A percentile compares a stretch with the other conserved stretches of the same genome.
Conservation (phyloP, 2,888 invertebrate genomes). For the Himalopsyche japonica region DNA sequence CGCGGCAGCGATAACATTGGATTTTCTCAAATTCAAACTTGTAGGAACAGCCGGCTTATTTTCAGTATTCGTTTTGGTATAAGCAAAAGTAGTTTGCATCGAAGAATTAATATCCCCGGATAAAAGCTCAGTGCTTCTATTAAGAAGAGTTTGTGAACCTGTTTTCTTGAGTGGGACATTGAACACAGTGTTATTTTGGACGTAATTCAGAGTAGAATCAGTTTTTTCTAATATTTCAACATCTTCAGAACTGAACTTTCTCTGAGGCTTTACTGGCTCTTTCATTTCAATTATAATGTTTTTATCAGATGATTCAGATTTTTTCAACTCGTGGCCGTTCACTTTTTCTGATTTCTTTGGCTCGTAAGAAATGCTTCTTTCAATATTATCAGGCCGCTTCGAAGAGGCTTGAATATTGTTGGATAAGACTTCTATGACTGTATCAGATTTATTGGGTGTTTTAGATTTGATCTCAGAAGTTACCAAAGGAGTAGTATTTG, state of each 20-base stretch:
- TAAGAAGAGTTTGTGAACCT: constrained; percentile 33
- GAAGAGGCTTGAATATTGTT: not conserved
- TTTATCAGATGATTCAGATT: constrained; percentile 34
- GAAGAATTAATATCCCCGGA: constrained; percentile 12
- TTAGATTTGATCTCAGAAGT: constrained; percentile 53
- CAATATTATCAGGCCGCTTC: constrained; percentile 24
- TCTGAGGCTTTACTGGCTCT: constrained; percentile 41
- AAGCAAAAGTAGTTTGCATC: not conserved
- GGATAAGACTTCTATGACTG: not conserved
- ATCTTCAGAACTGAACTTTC: constrained; percentile 54
- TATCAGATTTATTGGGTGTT: constrained; percentile 24
- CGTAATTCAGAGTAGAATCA: constrained; percentile 4
- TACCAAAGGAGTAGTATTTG: constrained; percentile 49
- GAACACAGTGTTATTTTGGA: constrained; percentile 18
- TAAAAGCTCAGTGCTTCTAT: constrained; percentile 35
- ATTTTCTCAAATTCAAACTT: constrained; percentile 28
- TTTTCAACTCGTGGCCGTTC: constrained; percentile 17
- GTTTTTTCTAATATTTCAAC: constrained; percentile 52
- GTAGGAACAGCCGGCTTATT: constrained; percentile 24
- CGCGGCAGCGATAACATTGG: constrained; percentile 8
- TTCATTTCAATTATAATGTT: constrained; percentile 22
- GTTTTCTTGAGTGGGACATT: constrained; percentile 35
- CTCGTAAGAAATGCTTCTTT: constrained; percentile 37
- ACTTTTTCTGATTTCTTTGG: constrained; percentile 31
- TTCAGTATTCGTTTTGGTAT: not conserved